These are phyloP conservation scores for Lutraria lutraria DNA, from an alignment of 2,888 invertebrate genomes.

Conservation along the genomic window DNA sequence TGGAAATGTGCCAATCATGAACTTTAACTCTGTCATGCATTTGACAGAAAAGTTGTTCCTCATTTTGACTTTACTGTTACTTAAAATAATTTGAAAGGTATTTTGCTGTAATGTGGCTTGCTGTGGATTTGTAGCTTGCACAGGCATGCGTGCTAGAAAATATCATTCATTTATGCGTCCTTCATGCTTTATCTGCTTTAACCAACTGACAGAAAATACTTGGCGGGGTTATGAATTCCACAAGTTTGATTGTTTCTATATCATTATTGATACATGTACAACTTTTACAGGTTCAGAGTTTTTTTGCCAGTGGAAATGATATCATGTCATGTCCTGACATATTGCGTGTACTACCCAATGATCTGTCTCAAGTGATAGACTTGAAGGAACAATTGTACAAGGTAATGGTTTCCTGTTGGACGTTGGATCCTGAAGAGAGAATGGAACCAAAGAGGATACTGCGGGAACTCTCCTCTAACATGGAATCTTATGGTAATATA, in stretches of 20 bases:
- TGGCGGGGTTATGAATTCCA: no score
- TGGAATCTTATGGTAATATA: constrained; percentile 43
- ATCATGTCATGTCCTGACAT: constrained; percentile 36
- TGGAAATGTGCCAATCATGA: no score
- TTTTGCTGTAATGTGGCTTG: no score
- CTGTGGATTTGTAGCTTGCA: no score
- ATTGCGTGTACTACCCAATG: constrained; percentile 25
- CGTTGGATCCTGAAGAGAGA: constrained; percentile 39
- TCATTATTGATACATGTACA: neutral
- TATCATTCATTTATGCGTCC: no score
- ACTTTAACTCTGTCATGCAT: no score
- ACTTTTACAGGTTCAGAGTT: constrained; percentile 38
- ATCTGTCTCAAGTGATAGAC: constrained; percentile 17
- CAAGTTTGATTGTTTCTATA: neutral
- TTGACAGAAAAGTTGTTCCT: no score
- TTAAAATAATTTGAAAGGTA: no score
- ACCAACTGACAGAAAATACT: no score
- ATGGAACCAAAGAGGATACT: constrained; percentile 42
- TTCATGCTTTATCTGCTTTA: no score
- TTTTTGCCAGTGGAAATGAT: constrained; percentile 31
- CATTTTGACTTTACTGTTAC: no score
- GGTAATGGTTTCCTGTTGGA: constrained; percentile 45
- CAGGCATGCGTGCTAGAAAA: no score
- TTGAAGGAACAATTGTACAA: constrained; percentile 40
- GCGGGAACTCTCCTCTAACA: constrained; percentile 8